Percentiles rank a stretch among this genome's conserved stretches.
These are phyloP conservation scores for Antechinus flavipes DNA, from an alignment of 2,113 vertebrate genomes.

Conservation along the genomic window DNA sequence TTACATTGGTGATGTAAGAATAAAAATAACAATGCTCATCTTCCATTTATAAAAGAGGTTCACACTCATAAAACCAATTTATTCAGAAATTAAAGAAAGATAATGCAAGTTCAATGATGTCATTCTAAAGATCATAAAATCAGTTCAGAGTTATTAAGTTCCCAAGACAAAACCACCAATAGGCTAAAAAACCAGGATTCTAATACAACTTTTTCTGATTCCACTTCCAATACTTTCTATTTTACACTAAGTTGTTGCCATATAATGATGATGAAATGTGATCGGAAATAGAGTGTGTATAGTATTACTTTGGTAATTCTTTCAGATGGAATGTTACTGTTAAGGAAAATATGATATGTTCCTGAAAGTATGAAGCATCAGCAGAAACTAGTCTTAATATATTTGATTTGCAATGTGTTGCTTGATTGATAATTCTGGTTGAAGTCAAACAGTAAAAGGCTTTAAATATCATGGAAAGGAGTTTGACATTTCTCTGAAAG, in stretches of 20 bases:
- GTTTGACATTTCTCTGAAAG: not conserved
- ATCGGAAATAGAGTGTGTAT: not conserved
- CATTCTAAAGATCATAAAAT: not conserved
- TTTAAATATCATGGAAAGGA: not conserved
- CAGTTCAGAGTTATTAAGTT: not conserved
- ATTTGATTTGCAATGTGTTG: not conserved
- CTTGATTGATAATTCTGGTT: not conserved
- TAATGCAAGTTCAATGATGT: not conserved
- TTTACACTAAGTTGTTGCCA: not conserved
- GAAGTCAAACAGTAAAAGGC: not conserved
- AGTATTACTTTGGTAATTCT: not conserved
- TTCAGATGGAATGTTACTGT: not conserved
- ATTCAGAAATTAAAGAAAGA: not conserved
- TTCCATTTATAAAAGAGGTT: not conserved
- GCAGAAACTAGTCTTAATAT: not conserved
- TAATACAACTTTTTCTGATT: not conserved
- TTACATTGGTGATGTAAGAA: not conserved
- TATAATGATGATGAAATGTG: not conserved
- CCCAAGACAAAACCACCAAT: not conserved
- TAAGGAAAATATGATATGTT: not conserved
- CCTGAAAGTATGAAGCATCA: not conserved
- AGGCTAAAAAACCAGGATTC: not conserved
- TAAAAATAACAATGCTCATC: not conserved
- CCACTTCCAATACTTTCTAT: not conserved
- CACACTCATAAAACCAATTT: not conserved